Evolutionary conservation across 2,797 vertebrate species (phyloP), one percentile per base, ranked within the genome.

Genomic region (Antennarius maculatus): DNA sequence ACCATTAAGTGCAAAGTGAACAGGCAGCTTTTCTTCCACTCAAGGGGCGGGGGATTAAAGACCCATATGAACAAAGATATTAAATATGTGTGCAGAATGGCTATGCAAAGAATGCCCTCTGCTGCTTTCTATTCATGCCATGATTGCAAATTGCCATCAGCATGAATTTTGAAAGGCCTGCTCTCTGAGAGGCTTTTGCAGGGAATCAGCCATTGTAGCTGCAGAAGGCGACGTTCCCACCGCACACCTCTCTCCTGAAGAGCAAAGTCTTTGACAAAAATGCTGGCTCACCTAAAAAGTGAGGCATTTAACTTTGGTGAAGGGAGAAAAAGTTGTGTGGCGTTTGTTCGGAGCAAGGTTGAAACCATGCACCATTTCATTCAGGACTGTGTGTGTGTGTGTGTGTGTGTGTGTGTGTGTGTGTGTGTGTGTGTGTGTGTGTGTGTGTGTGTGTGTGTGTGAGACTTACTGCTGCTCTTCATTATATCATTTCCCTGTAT

Each of bases 1-100:
- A 89, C 94, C 93, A 94, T 95, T 94, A 94, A 94, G 87, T 72
- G 82, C 90, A 91, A 87, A 86, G 80, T 82, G 86, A 93, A 92
- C 89, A 82, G 91, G 92, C 90, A 92, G 71, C 82, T 82, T 73
- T 86, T 83, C 86, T 85, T 41, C 71, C 73, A 83, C 80, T 63
- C 48, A 65, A 89, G 76, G 84, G 79, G 65, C 66, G 71, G 91
- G 47, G 66, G 76, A 55, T 88, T 70, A 75, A 80, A 86, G 80
- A 80, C 66, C 61, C 76, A 79, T 81, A 52, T 28, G 88, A 76
- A 84, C 82, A 92, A 93, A 91, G 89, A 79, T 66, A 77, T 77
- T 73, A 74, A 83, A 82, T 86, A 83, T 89, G 90, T 89, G 90
- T 83, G 87, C 85, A 91, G 86, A 92, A 92, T 89, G 90, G 86